phyloP scores from a whole-genome alignment of 2,888 invertebrate species.

The Cheilosia impressa region DNA sequence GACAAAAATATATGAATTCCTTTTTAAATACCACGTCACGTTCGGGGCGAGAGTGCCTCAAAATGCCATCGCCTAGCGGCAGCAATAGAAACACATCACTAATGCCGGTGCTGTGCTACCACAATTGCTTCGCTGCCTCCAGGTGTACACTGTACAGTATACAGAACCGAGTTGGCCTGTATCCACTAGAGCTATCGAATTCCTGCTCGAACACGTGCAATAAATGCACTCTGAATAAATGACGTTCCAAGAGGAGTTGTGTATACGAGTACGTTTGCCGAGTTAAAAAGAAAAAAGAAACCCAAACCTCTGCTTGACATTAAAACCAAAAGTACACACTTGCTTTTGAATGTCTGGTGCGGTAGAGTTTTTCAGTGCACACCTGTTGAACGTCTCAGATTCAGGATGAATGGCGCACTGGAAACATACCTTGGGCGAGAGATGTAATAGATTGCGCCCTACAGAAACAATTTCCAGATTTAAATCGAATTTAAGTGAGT shows the following conservation, averaged over 20 bases:
- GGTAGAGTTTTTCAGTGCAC: conserved; percentile 6
- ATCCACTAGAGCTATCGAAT: conserved; percentile 39
- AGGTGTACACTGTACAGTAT: conserved; percentile 44
- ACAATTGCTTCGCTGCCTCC: conserved; percentile 35
- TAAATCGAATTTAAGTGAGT: neutral
- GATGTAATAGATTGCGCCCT: neutral
- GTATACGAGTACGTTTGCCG: neutral
- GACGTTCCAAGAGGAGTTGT: conserved; percentile 7
- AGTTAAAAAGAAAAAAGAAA: neutral
- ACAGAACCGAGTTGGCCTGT: conserved; percentile 1
- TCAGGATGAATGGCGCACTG: neutral
- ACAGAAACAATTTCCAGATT: neutral
- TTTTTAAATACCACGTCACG: conserved; percentile 56
- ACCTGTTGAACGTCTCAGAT: conserved; percentile 38
- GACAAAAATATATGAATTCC: conserved; percentile 16
- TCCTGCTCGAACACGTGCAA: conserved; percentile 64
- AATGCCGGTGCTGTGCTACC: conserved; percentile 5
- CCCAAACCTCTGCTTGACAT: conserved; percentile 46
- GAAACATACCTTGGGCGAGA: neutral
- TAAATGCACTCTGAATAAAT: conserved; percentile 43
- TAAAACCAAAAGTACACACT: conserved; percentile 45
- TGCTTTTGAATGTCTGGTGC: conserved; percentile 34
- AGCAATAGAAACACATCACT: conserved; percentile 34
- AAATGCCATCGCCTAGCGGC: conserved; percentile 17
- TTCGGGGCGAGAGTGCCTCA: conserved; percentile 54